Evolutionary conservation across 1,140 invertebrate genomes (phyloP).

Genomic region (Brachionus koreanus): DNA sequence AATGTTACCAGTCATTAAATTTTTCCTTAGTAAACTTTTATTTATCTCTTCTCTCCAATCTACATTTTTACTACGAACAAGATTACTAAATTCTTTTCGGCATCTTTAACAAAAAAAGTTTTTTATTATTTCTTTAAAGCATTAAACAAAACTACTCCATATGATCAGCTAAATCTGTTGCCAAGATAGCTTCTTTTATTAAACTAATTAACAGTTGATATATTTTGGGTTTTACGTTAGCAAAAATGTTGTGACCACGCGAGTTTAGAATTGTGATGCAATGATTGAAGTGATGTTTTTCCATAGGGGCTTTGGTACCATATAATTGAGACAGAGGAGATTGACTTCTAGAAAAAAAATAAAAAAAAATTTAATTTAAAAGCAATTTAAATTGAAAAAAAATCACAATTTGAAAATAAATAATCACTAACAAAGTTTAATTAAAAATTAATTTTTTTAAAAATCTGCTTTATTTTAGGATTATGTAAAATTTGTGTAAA

Average conservation of each 20-base stretch:
- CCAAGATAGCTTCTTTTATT: slow-evolving; percentile 85
- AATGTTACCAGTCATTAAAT: neutral
- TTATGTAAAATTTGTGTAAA: too few species aligned
- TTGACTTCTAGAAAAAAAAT: neutral
- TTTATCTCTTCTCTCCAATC: slow-evolving; percentile 47
- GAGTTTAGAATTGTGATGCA: slow-evolving; percentile 94
- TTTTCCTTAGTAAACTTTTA: slow-evolving; percentile 3
- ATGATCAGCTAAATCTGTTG: slow-evolving; percentile 90
- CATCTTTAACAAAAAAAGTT: neutral
- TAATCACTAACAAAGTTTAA: too few species aligned
- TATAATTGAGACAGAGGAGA: slow-evolving; percentile 60
- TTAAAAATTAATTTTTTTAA: too few species aligned
- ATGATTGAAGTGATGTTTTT: slow-evolving; percentile 95
- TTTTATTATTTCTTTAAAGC: too few species aligned
- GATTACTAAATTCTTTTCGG: slow-evolving; percentile 82
- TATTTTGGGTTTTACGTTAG: slow-evolving; percentile 13
- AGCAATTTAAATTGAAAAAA: neutral
- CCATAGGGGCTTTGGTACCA: slow-evolving; percentile 83
- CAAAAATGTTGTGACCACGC: slow-evolving; percentile 51
- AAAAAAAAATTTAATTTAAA: neutral
- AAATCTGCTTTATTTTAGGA: too few species aligned
- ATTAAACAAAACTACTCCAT: slow-evolving; percentile 63
- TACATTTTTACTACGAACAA: slow-evolving; percentile 69
- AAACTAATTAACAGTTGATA: neutral
- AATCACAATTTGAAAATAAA: too few species aligned